phyloP scores from a whole-genome alignment of 2,888 invertebrate genomes.

The Mythimna pallens region DNA sequence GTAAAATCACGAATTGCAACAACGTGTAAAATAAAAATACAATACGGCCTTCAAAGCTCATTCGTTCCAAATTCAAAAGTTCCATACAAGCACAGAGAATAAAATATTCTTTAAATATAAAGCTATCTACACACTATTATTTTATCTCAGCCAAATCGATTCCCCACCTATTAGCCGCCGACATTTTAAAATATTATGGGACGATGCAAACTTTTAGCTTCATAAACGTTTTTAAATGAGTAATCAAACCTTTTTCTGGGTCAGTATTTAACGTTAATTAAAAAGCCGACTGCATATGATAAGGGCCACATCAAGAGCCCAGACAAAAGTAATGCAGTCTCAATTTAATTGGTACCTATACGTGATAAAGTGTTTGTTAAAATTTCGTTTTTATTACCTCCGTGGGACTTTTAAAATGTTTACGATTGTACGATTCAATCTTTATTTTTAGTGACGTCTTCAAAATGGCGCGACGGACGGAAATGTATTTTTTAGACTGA shows the following conservation, averaged over 20 bases:
- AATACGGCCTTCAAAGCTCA: slow-evolving; percentile 2
- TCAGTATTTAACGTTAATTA: slow-evolving; percentile 67
- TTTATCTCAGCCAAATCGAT: slow-evolving; percentile 58
- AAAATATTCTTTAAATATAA: slow-evolving; percentile 22
- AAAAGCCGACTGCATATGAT: slow-evolving; percentile 55
- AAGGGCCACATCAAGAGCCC: slow-evolving; percentile 45
- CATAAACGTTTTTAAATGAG: slow-evolving; percentile 63
- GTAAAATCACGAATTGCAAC: background rate
- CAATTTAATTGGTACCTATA: slow-evolving; percentile 57
- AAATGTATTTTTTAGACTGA: slow-evolving; percentile 31
- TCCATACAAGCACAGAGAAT: slow-evolving; percentile 21
- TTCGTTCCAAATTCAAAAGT: slow-evolving; percentile 45
- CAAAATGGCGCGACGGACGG: slow-evolving; percentile 34
- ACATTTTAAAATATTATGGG: slow-evolving; percentile 55
- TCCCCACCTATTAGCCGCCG: slow-evolving; percentile 61
- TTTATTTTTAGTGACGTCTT: slow-evolving; percentile 37
- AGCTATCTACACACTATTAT: slow-evolving; percentile 31
- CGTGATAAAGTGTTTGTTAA: slow-evolving; percentile 55
- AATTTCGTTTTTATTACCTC: slow-evolving; percentile 50
- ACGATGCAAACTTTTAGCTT: slow-evolving; percentile 59
- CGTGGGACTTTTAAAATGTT: slow-evolving; percentile 43
- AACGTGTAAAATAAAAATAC: background rate
- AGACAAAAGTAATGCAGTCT: slow-evolving; percentile 48
- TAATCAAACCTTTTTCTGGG: slow-evolving; percentile 66
- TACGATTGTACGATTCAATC: slow-evolving; percentile 55